Conservation (phyloP, 35 echinoderm and acorn worm genomes). For the Amphiura filiformis region DNA sequence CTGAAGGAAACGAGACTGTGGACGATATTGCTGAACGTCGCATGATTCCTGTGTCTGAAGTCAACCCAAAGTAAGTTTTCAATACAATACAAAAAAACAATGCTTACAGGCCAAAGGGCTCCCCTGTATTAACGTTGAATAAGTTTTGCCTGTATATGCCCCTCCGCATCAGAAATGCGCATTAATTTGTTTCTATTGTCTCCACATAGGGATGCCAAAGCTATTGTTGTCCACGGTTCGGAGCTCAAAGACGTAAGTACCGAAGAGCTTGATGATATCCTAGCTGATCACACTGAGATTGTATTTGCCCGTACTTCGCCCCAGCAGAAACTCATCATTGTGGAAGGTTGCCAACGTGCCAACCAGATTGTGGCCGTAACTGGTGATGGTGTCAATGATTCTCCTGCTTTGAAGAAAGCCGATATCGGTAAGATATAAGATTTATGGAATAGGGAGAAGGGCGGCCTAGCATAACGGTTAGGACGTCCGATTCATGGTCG, state of each 20-base stretch:
- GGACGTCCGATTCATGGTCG: too few relatives aligned
- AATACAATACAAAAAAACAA: too few relatives aligned
- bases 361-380: constrained; percentile 85
- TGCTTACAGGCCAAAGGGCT: too few relatives aligned
- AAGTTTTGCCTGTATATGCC: too few relatives aligned
- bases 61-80: too few relatives aligned
- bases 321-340: constrained; percentile 98
- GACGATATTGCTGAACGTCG: constrained; percentile 81
- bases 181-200: too few relatives aligned
- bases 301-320: constrained; percentile 99
- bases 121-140: too few relatives aligned
- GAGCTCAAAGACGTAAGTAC: constrained; percentile 66
- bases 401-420: constrained; percentile 97
- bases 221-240: constrained; percentile 90
- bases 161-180: too few relatives aligned
- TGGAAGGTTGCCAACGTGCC: constrained; percentile 95
- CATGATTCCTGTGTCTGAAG: constrained; percentile 40
- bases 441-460: too few relatives aligned
- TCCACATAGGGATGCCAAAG: constrained; percentile 96
- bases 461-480: too few relatives aligned
- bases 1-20: constrained; percentile 93
- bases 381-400: constrained; percentile 98
- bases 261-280: constrained; percentile 55
- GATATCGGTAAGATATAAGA: constrained; percentile 94
- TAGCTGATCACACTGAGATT: constrained; percentile 84